Evolutionary conservation across 2,797 vertebrate species (phyloP), one percentile per base, ranked within the genome.

Genomic region (Trichosurus vulpecula): DNA sequence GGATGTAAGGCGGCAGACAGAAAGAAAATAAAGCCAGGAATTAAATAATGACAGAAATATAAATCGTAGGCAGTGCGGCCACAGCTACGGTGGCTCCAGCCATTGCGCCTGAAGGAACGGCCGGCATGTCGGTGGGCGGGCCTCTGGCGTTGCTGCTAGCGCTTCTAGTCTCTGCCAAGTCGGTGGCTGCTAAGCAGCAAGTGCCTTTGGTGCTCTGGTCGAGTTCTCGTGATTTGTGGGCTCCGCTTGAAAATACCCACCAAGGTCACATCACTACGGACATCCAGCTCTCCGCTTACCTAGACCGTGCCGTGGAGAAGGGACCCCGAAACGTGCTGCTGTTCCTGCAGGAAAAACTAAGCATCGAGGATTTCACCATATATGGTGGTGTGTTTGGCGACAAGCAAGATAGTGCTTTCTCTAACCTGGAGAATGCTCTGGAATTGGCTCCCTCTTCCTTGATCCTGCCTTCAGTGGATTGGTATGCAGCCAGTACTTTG

Each of bases 261-360:
- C 99, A 99, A 1, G 99, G 99, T 3, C 99, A 99, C 97, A 99
- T 99, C 13, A 98, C 99, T 0, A 99, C 99, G 22, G 98, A 98
- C 95, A 97, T 98, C 93, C 99, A 99, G 98, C 98, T 99, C 10
- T 97, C 98, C 35, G 98, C 98, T 2, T 99, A 99, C 98, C 98
- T 99, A 97, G 99, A 98, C 56, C 98, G 98, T 13, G 99, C 98
- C 31, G 97, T 99, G 92, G 98, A 97, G 29, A 58, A 96, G 0
- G 98, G 99, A 0, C 99, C 99, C 12, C 98, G 96, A 16, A 99
- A 99, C 19, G 98, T 99, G 0, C 97, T 99, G 91, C 98, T 99
- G 11, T 99, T 99, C 97, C 98, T 99, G 22, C 99, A 99, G 98
- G 99, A 99, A 98, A 99, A 99, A 99, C 98, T 99, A 98, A 99